Evolutionary conservation across 2,888 invertebrate genomes (phyloP).

Genomic region (Orthosia cruda): DNA sequence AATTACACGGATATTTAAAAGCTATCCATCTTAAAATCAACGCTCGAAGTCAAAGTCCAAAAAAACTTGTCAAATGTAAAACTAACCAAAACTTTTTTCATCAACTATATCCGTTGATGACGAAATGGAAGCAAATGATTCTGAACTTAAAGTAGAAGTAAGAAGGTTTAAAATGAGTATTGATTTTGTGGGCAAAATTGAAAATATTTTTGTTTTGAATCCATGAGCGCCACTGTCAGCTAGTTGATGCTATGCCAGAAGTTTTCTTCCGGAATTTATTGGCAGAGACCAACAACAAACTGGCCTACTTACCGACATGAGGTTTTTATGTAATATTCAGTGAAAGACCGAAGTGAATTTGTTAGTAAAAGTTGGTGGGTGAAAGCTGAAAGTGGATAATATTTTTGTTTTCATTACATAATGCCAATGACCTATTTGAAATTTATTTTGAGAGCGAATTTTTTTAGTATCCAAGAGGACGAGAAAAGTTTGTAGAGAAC

Average conservation of each 20-base stretch:
- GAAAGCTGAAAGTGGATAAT: slow-evolving; percentile 30
- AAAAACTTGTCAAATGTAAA: slow-evolving; percentile 56
- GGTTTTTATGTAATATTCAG: slow-evolving; percentile 57
- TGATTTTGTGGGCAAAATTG: slow-evolving; percentile 32
- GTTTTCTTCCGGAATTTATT: slow-evolving; percentile 76
- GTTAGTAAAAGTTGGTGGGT: slow-evolving; percentile 25
- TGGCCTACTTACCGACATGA: slow-evolving; percentile 65
- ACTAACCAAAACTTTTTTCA: slow-evolving; percentile 54
- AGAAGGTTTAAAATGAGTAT: slow-evolving; percentile 41
- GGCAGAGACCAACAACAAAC: slow-evolving; percentile 64
- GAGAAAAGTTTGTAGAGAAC: neutral
- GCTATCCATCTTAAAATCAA: slow-evolving; percentile 68
- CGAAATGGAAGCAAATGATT: slow-evolving; percentile 52
- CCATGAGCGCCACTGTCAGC: slow-evolving; percentile 74
- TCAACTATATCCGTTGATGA: slow-evolving; percentile 64
- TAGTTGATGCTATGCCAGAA: slow-evolving; percentile 78
- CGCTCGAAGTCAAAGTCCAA: slow-evolving; percentile 49
- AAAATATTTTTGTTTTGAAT: slow-evolving; percentile 62
- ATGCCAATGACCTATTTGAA: slow-evolving; percentile 30
- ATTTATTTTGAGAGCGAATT: slow-evolving; percentile 25
- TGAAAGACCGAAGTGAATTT: slow-evolving; percentile 22
- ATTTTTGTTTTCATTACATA: slow-evolving; percentile 33
- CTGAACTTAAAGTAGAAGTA: slow-evolving; percentile 45
- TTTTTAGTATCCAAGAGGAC: neutral
- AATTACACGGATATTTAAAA: slow-evolving; percentile 41